Evolutionary conservation across 1,140 invertebrate species (phyloP), one percentile per base, ranked within the genome.

Genomic region (Nymphalis io): DNA sequence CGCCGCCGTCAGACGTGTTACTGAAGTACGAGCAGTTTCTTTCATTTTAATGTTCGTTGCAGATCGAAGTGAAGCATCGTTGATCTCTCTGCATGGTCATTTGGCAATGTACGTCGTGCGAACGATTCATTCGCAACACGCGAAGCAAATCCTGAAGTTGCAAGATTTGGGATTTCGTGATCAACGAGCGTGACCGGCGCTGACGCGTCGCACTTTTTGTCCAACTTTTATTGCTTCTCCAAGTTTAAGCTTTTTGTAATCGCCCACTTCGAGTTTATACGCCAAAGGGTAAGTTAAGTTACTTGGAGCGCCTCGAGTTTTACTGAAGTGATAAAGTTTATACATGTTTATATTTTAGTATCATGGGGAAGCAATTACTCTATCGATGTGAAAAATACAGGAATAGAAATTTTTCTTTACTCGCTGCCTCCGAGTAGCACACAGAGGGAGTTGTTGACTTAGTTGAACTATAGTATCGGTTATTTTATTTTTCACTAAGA

Each of bases 131-230:
- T 33, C 63, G n/a, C 13, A 3, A 23, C 12, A 13, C 20, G 20
- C 23, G 16, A 58, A 6, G 20, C 40, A 38, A 42, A 66, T 66
- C 53, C 55, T 66, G 10, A 58, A 40, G 39, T 11, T 58, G 40
- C 63, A 63, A 51, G 60, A 63, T 61, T 65, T 21, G 48, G 51
- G 51, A 65, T 66, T 39, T 66, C 63, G 21, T 58, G 63, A 66
- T 66, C 53, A 66, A 58, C 40, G 63, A 66, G 63, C 53, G 53
- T 58, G 55, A 42, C 63, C 63, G 55, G n/a, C 63, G 63, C 63
- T 66, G 63, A 66, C 21, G 18, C 46, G 60, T 63, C 60, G 44
- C 51, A 53, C 60, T 63, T 63, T 63, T 63, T 63, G 40, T 63
- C 27, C 27, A 20, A 38, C 33, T 63, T 63, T 63, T 63, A 53